Base-by-base conservation (phyloP, 2,797 vertebrate genomes). In the Benthosema pterotum region DNA sequence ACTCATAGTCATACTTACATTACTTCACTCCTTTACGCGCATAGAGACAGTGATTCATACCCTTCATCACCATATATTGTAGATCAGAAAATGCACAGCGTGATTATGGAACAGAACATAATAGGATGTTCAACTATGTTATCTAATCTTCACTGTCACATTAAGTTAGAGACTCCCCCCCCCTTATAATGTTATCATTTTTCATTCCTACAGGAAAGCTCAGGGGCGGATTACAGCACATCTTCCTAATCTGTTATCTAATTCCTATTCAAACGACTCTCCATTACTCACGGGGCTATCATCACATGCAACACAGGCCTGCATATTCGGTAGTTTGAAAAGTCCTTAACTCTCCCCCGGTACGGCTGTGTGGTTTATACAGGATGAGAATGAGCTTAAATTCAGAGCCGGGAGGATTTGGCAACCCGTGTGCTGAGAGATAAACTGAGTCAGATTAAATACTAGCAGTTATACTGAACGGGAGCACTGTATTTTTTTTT, bases 371-470 rank as follows among this genome's bases (percentile, higher is more conserved):
- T 55, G 18, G 53, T 54, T 69, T 19, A 60, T 16, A 25, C 32
- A 63, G 13, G 2, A 69, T 32, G 13, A 50, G 55, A 38, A 28
- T 4, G 25, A 52, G 28, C 19, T 17, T 68, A 28, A n/a, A 57
- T 63, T 58, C 42, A 15, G 52, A 71, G 16, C 38, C 32, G 57
- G 57, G 50, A 38, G 58, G 38, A 49, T 63, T 63, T 62, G 59
- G 5, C 28, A 42, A 42, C 11, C 28, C 14, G 48, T 32, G 5
- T 12, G 17, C 46, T 11, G 6, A 51, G 6, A 51, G 15, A 60
- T 28, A 57, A 69, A 78, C 25, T 66, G 59, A 62, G 55, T 72
- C 67, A 58, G 64, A 49, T 67, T 65, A 60, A 70, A 54, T 17
- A 65, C 19, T n/a, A n/a, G n/a, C n/a, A 17, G 28, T 7, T 52